A percentile compares a stretch with the other conserved stretches of the same genome.
These are phyloP conservation scores for Ganaspis sp. DNA, from an alignment of 1,140 invertebrate genomes.

Conservation along the genomic window DNA sequence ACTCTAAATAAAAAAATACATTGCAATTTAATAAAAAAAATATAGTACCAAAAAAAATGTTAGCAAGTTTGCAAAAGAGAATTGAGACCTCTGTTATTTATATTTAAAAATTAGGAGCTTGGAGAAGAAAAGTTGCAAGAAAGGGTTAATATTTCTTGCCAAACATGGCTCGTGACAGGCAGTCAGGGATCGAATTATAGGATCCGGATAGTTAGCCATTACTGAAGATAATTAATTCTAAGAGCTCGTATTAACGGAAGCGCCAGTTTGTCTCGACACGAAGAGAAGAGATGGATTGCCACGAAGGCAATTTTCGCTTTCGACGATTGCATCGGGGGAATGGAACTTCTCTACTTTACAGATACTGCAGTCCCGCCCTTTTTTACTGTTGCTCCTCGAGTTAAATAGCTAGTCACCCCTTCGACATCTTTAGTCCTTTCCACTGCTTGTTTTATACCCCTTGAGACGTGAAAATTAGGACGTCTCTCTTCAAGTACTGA, in stretches of 20 bases:
- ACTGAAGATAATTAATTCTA: constrained; percentile 25
- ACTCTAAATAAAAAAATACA: no score
- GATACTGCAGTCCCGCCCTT: not conserved
- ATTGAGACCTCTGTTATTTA: no score
- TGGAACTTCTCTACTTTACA: not conserved
- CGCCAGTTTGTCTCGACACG: not conserved
- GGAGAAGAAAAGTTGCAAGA: no score
- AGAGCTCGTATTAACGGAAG: not conserved
- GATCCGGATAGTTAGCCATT: not conserved
- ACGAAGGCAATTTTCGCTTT: constrained; percentile 19
- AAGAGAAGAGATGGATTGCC: constrained; percentile 25
- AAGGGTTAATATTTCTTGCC: no score
- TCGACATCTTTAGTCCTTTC: not conserved
- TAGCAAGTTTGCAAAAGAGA: no score
- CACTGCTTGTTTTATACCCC: constrained; percentile 9
- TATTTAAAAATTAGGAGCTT: no score
- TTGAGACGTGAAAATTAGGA: constrained; percentile 5
- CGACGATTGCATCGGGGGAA: constrained; percentile 26
- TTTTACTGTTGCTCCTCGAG: constrained; percentile 26
- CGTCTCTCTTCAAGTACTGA: constrained; percentile 8
- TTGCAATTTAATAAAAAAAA: no score
- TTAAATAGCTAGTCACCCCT: constrained; percentile 13
- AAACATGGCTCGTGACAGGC: not conserved
- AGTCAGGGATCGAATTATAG: not conserved
- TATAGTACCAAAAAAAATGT: no score